Percentiles rank a stretch among this genome's conserved stretches.
Evolutionary conservation across 2,888 invertebrate species (phyloP).

Genomic region (Andrena dorsata): DNA sequence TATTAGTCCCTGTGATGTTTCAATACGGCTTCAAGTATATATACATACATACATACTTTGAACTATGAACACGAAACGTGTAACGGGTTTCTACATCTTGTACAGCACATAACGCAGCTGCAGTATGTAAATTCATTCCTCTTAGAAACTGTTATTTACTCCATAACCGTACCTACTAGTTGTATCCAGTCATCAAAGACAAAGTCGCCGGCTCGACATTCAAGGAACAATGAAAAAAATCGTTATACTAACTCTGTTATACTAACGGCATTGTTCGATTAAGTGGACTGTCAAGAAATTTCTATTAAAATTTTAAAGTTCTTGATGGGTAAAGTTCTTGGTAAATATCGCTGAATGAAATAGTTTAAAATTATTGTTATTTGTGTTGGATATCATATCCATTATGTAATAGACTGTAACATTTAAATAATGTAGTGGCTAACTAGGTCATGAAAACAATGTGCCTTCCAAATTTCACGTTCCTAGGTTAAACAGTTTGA

Average conservation of each 20-base stretch:
- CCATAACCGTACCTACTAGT: not conserved
- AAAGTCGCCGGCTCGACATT: not conserved
- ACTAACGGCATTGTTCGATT: not conserved
- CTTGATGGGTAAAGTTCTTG: no score
- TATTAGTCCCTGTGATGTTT: not conserved
- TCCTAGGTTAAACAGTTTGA: no score
- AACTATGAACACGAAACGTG: not conserved
- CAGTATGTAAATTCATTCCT: not conserved
- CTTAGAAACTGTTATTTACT: not conserved
- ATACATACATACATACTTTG: not conserved
- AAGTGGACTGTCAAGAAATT: not conserved
- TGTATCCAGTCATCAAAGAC: not conserved
- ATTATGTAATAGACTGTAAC: no score
- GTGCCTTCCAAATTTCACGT: no score
- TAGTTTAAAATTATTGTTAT: no score
- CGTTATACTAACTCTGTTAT: not conserved
- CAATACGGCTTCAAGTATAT: not conserved
- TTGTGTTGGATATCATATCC: no score
- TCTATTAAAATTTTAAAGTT: not conserved
- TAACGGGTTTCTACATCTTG: not conserved
- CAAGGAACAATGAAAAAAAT: not conserved
- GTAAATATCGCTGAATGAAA: no score
- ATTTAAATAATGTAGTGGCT: no score
- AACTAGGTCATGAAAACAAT: no score
- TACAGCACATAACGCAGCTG: constrained; percentile 2